phyloP scores from a whole-genome alignment of 2,888 invertebrate genomes.

The Cheilosia scutellata region DNA sequence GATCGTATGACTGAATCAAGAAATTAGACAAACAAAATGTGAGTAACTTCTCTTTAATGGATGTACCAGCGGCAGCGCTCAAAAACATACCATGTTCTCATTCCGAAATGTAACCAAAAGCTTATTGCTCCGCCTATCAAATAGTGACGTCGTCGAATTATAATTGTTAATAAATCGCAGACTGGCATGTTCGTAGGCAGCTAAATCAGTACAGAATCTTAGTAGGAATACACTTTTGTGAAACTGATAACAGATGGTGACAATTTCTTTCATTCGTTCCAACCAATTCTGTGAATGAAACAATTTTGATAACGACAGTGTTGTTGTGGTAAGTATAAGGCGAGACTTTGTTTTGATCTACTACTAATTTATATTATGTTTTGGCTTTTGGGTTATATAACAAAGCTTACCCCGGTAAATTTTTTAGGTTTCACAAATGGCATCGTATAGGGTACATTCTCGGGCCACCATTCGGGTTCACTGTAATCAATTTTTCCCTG shows the following conservation, averaged over 20 bases:
- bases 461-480: conserved; percentile 90
- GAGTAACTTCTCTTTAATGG: neutral
- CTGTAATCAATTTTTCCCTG: conserved; percentile 83
- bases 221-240: conserved; percentile 89
- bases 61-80: neutral
- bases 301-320: conserved; percentile 25
- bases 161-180: conserved; percentile 89
- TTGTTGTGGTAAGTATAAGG: conserved; percentile 13
- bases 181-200: conserved; percentile 87
- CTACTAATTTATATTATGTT: neutral
- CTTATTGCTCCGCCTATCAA: conserved; percentile 87
- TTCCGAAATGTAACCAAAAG: conserved; percentile 90
- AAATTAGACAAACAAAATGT: conserved; percentile 15
- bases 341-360: neutral
- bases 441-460: conserved; percentile 87
- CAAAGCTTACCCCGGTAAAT: conserved; percentile 83
- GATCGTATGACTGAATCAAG: conserved; percentile 82
- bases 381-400: conserved; percentile 17
- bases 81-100: conserved; percentile 87
- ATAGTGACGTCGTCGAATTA: conserved; percentile 90
- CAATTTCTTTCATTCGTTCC: conserved; percentile 87
- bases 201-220: conserved; percentile 89
- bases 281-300: conserved; percentile 85
- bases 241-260: conserved; percentile 89
- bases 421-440: conserved; percentile 87